Evolutionary conservation across 2,113 vertebrate species (phyloP).

Genomic region (Toxostoma redivivum): DNA sequence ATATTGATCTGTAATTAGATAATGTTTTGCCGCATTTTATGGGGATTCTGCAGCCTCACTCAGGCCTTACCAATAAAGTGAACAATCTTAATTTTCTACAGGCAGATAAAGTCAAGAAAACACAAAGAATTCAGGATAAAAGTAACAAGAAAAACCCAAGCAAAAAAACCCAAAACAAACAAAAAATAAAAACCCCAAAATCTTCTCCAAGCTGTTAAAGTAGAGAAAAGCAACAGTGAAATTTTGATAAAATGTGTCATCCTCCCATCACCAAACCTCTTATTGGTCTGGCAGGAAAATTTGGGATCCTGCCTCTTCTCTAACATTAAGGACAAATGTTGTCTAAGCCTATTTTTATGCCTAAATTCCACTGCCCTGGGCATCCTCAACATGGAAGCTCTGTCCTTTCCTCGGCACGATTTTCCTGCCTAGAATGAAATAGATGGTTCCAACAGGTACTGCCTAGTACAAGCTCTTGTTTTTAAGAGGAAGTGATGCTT

Average conservation of each 20-base stretch:
- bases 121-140: not conserved
- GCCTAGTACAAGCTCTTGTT: not conserved
- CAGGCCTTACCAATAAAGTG: not conserved
- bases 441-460: not conserved
- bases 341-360: not conserved
- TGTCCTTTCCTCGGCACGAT: not conserved
- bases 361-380: not conserved
- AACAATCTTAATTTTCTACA: not conserved
- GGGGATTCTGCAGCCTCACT: not conserved
- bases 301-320: not conserved
- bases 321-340: not conserved
- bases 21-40: not conserved
- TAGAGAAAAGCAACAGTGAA: not conserved
- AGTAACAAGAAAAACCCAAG: not conserved
- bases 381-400: not conserved
- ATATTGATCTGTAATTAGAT: not conserved
- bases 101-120: not conserved
- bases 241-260: not conserved
- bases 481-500: not conserved
- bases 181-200: not conserved
- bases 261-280: not conserved
- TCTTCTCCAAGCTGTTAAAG: not conserved
- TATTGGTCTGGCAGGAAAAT: not conserved
- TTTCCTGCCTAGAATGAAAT: not conserved
- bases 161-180: not conserved